A percentile compares a stretch with the other conserved stretches of the same genome.
Conservation (phyloP, 2,113 vertebrate genomes). For the Upupa epops region DNA sequence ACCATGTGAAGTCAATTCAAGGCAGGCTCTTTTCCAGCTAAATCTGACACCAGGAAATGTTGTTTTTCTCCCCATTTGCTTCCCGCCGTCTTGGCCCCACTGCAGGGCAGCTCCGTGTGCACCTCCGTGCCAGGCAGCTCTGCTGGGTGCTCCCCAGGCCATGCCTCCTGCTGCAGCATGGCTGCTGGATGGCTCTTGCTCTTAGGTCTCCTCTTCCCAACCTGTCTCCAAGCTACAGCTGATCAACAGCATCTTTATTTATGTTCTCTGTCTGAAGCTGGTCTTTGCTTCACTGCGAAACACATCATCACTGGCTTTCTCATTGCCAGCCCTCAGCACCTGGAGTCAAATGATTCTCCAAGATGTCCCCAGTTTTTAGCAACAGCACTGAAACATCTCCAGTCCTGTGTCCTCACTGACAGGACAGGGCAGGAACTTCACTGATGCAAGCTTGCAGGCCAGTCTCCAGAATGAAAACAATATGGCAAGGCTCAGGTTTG, state of each 20-base stretch:
- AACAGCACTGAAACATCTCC: background rate
- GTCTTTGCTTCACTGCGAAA: background rate
- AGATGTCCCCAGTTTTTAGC: background rate
- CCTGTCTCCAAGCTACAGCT: background rate
- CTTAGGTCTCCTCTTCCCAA: background rate
- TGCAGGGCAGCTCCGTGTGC: slow-evolving; percentile 3
- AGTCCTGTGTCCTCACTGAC: accelerated
- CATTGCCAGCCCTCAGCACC: background rate
- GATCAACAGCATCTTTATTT: background rate
- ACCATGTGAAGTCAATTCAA: slow-evolving; percentile 68
- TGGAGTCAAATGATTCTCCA: background rate
- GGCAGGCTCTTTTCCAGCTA: slow-evolving; percentile 65
- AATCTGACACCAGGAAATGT: slow-evolving; percentile 69
- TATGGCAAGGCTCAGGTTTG: background rate
- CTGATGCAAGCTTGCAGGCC: background rate
- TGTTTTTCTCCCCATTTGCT: slow-evolving; percentile 35
- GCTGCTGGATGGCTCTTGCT: background rate
- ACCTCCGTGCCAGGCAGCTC: background rate
- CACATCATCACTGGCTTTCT: background rate
- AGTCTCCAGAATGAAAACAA: background rate
- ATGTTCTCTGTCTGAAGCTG: background rate
- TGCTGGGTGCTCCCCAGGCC: background rate
- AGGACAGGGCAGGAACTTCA: background rate
- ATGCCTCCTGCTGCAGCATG: background rate
- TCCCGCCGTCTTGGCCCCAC: background rate